phyloP scores from a whole-genome alignment of 2,113 vertebrate species.

The Antennarius striatus region DNA sequence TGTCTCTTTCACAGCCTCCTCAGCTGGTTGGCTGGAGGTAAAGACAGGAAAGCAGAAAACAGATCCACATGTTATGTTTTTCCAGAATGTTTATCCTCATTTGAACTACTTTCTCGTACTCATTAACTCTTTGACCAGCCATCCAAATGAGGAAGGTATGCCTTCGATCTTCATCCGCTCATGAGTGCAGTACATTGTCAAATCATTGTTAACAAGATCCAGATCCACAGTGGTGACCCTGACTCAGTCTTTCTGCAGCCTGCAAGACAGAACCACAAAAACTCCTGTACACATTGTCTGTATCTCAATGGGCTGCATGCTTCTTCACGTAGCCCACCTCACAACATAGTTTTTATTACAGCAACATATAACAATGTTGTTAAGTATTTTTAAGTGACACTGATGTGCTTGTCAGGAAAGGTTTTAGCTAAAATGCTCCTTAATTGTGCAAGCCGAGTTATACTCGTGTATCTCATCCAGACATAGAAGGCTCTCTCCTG shows the following conservation, averaged over 20 bases:
- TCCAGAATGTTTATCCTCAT: constrained; percentile 8
- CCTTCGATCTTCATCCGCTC: constrained; percentile 20
- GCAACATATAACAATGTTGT: background rate
- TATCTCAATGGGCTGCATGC: background rate
- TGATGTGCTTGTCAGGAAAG: no score
- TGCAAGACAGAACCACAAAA: constrained; percentile 1
- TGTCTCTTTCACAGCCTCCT: constrained; percentile 25
- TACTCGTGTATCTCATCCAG: no score
- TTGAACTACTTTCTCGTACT: constrained; percentile 5
- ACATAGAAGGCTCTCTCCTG: no score
- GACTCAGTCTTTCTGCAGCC: constrained; percentile 22
- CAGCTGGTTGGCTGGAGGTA: background rate
- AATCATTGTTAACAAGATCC: constrained; percentile 25
- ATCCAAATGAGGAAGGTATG: constrained; percentile 23
- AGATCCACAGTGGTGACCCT: constrained; percentile 25
- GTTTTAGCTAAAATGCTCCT: no score
- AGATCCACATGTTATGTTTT: constrained; percentile 27
- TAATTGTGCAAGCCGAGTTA: no score
- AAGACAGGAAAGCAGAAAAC: constrained; percentile 13
- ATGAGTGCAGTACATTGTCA: constrained; percentile 26
- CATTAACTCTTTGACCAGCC: constrained; percentile 21
- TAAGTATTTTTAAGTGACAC: background rate
- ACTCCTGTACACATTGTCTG: background rate
- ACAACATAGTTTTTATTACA: no score
- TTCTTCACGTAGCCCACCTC: no score